Conservation (phyloP, 2,888 invertebrate species). For the Pandemis cinnamomeana region DNA sequence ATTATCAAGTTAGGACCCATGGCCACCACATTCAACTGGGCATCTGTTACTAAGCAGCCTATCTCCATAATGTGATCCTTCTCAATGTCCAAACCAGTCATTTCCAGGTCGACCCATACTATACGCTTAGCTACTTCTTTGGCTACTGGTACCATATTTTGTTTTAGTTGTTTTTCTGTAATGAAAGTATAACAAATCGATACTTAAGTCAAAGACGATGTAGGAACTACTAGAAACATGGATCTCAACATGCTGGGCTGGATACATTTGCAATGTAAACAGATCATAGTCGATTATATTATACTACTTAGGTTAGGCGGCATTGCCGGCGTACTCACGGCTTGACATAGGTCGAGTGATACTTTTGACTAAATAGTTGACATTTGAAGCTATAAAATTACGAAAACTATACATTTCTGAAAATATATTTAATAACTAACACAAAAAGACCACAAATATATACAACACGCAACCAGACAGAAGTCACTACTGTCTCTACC, state of each 20-base stretch:
- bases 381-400: conserved; percentile 44
- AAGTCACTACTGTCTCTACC: too few relatives aligned
- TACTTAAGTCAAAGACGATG: neutral
- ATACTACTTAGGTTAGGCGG: neutral
- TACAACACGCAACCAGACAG: neutral
- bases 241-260: too few relatives aligned
- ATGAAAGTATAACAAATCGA: neutral
- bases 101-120: conserved; percentile 93
- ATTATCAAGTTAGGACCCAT: conserved; percentile 91
- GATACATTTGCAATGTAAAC: neutral
- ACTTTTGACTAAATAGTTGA: conserved; percentile 44
- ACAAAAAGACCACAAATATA: neutral
- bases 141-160: conserved; percentile 36
- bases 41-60: conserved; percentile 94
- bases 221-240: neutral
- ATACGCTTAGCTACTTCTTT: conserved; percentile 71
- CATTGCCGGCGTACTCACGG: conserved; percentile 19
- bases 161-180: conserved; percentile 42
- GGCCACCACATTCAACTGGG: conserved; percentile 89
- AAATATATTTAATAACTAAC: neutral
- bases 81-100: conserved; percentile 94
- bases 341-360: conserved; percentile 42
- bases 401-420: conserved; percentile 48
- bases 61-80: conserved; percentile 94
- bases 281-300: neutral